A percentile compares a stretch with the other conserved stretches of the same genome.
phyloP scores from a whole-genome alignment of 1,140 invertebrate genomes.

The Drosophila persimilis region DNA sequence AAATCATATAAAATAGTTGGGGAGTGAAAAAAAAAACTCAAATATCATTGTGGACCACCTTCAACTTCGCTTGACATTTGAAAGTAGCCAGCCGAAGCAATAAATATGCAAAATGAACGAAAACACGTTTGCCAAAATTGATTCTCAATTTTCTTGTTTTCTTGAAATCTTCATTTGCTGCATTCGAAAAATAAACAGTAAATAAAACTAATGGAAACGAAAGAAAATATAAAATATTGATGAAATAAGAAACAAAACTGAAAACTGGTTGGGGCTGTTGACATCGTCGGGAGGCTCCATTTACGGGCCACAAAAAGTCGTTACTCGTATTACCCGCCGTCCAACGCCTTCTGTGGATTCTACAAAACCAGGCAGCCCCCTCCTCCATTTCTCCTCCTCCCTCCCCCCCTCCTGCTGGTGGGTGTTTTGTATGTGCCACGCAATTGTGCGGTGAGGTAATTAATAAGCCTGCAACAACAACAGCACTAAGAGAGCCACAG shows the following conservation, averaged over 20 bases:
- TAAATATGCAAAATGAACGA: constrained; percentile 68
- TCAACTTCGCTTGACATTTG: constrained; percentile 79
- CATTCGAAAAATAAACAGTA: constrained; percentile 49
- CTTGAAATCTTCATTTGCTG: constrained; percentile 57
- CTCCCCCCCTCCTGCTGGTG: constrained; percentile 22
- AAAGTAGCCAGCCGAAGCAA: constrained; percentile 58
- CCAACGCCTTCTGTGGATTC: constrained; percentile 76
- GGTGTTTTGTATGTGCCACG: constrained; percentile 71
- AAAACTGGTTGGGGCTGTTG: constrained; percentile 60
- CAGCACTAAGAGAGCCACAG: not conserved
- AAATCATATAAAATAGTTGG: constrained; percentile 55
- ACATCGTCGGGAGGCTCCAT: constrained; percentile 67
- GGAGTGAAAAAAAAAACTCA: constrained; percentile 25
- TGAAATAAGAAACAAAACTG: constrained; percentile 12
- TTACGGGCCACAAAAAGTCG: constrained; percentile 53
- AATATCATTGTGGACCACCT: constrained; percentile 73
- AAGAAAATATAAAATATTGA: constrained; percentile 33
- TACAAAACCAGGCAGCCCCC: constrained; percentile 37
- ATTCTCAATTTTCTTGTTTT: constrained; percentile 66
- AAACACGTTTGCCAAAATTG: constrained; percentile 69
- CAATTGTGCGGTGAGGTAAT: constrained; percentile 76
- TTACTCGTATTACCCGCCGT: constrained; percentile 66
- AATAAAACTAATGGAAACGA: constrained; percentile 22
- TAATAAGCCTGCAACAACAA: constrained; percentile 66
- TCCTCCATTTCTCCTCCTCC: not conserved